phyloP scores from a whole-genome alignment of 2,888 invertebrate genomes.

The Mesochorus sp. region DNA sequence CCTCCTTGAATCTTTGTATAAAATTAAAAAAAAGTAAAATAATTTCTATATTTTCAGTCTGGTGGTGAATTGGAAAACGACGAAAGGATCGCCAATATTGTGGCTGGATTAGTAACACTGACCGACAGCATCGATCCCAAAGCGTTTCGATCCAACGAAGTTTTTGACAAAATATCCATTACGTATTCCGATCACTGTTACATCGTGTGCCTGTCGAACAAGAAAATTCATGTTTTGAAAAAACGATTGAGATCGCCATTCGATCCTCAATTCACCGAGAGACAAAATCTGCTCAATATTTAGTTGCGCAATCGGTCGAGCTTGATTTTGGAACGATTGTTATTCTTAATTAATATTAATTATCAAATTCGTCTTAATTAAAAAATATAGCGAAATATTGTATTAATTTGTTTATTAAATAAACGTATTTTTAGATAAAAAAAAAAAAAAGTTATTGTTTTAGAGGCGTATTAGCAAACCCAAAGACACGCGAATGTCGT shows the following conservation, averaged over 20 bases:
- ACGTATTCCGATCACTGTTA: conserved; percentile 93
- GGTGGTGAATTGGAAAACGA: conserved; percentile 95
- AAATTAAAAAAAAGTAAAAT: not conserved
- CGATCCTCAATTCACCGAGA: conserved; percentile 54
- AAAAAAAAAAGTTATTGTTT: no score
- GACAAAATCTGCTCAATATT: conserved; percentile 70
- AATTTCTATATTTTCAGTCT: conserved; percentile 83
- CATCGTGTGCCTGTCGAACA: conserved; percentile 93
- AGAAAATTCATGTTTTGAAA: conserved; percentile 92
- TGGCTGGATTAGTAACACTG: conserved; percentile 89
- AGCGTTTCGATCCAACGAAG: conserved; percentile 87
- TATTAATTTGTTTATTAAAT: not conserved
- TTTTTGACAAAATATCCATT: conserved; percentile 92
- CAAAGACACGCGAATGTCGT: no score
- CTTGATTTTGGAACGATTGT: not conserved
- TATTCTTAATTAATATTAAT: not conserved
- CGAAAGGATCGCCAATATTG: conserved; percentile 91
- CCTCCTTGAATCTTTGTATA: no score
- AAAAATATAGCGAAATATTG: not conserved
- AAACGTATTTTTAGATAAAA: conserved; percentile 2
- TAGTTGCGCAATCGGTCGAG: conserved; percentile 7
- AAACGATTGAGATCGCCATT: conserved; percentile 74
- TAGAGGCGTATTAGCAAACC: no score
- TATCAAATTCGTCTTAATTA: not conserved
- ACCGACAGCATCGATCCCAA: conserved; percentile 89